Percentiles rank a stretch among this genome's conserved stretches.
Evolutionary conservation across 2,888 invertebrate genomes (phyloP).

Genomic region (Margaritifera margaritifera): DNA sequence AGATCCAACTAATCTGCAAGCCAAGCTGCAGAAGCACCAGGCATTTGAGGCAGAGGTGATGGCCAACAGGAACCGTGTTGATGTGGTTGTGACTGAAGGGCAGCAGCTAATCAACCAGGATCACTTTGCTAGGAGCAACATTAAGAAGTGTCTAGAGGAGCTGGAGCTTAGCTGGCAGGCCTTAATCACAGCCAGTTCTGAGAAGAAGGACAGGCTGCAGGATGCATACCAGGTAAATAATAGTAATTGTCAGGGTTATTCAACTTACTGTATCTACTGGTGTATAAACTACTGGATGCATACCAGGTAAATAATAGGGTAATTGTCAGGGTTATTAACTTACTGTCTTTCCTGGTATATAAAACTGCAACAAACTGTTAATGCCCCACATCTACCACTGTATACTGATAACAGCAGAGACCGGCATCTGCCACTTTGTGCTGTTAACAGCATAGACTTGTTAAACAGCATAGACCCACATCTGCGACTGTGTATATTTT

Average conservation of each 20-base stretch:
- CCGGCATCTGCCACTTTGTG: too few species aligned
- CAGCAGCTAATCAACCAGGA: conserved; percentile 79
- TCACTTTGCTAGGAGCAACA: conserved; percentile 87
- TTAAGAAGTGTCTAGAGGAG: conserved; percentile 86
- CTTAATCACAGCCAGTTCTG: conserved; percentile 85
- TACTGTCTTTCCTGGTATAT: too few species aligned
- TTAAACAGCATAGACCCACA: too few species aligned
- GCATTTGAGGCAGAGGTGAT: conserved; percentile 96
- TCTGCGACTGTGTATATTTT: too few species aligned
- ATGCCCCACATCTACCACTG: too few species aligned
- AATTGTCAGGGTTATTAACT: too few species aligned
- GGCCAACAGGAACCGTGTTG: conserved; percentile 90
- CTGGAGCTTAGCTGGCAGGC: conserved; percentile 91
- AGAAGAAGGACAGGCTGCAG: conserved; percentile 88
- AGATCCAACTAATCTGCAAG: conserved; percentile 96
- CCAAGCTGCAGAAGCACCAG: conserved; percentile 95
- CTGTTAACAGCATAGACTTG: too few species aligned
- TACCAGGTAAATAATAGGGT: conserved; percentile 76
- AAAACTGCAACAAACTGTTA: too few species aligned
- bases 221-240: conserved; percentile 86
- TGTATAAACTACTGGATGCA: conserved; percentile 89
- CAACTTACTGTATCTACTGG: too few species aligned
- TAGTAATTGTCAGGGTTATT: too few species aligned
- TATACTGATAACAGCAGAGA: too few species aligned
- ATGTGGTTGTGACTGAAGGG: conserved; percentile 80